Evolutionary conservation across 1,140 invertebrate genomes (phyloP).

Genomic region (Samia ricini): DNA sequence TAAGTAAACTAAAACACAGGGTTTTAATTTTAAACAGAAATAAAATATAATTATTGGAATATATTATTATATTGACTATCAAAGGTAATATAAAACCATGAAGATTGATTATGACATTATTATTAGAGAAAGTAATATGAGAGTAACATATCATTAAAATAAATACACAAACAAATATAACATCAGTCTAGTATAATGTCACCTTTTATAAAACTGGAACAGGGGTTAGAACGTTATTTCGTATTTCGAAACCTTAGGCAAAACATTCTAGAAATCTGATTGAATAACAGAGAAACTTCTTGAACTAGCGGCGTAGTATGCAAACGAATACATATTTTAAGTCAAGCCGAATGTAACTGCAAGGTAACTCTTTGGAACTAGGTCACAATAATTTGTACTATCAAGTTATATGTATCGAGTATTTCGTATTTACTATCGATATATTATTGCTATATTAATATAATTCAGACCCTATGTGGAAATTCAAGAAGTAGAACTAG

Average conservation of each 20-base stretch:
- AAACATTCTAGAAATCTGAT: conserved; percentile 15
- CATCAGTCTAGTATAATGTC: not conserved
- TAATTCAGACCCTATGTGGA: not conserved
- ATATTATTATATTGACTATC: no score
- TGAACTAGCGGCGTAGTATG: conserved; percentile 18
- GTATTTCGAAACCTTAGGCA: not conserved
- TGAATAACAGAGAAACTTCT: conserved; percentile 19
- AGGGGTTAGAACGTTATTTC: not conserved
- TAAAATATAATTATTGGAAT: no score
- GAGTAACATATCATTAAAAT: no score
- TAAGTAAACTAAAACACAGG: no score
- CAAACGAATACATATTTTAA: conserved; percentile 33
- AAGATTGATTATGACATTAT: no score
- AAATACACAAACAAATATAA: no score
- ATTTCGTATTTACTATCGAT: not conserved
- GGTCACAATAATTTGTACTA: conserved; percentile 24
- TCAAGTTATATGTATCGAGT: not conserved
- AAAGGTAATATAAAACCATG: no score
- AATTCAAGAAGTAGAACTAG: no score
- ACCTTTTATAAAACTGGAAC: not conserved
- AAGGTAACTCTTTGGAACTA: conserved; percentile 20
- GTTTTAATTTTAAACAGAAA: no score
- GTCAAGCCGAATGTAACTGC: conserved; percentile 13
- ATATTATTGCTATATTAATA: not conserved
- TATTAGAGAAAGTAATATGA: no score